A percentile compares a stretch with the other conserved stretches of the same genome.
Conservation (phyloP, 2,797 vertebrate species). For the Miichthys miiuy region DNA sequence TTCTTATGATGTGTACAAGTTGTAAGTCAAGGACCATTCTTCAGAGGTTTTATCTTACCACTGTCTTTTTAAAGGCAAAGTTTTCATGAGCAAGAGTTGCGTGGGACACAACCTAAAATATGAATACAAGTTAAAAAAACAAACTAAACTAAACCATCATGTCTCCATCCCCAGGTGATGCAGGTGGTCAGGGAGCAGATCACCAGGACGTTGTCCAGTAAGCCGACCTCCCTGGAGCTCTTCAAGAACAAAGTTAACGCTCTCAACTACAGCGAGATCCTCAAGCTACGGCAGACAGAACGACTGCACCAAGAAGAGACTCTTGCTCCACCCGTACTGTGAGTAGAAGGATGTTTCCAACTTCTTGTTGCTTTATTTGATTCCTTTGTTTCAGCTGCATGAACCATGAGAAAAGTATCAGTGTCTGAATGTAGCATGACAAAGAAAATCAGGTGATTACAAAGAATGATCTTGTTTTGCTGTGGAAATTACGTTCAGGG, state of each 20-base stretch:
- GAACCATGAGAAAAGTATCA: background rate
- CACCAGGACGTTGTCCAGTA: slow-evolving; percentile 91
- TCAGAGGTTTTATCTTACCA: too few relatives aligned
- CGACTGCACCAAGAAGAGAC: slow-evolving; percentile 96
- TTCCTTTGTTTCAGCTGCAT: background rate
- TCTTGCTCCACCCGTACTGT: slow-evolving; percentile 91
- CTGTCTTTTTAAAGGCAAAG: background rate
- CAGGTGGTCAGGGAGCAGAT: slow-evolving; percentile 98
- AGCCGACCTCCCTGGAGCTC: slow-evolving; percentile 94
- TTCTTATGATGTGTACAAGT: too few relatives aligned
- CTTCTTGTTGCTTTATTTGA: too few relatives aligned
- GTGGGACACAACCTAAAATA: background rate
- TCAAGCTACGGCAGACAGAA: slow-evolving; percentile 95
- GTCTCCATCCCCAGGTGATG: slow-evolving; percentile 87
- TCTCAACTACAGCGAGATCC: slow-evolving; percentile 95
- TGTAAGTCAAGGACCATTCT: too few relatives aligned
- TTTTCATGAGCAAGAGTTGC: background rate
- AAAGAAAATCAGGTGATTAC: background rate
- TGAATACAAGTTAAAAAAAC: background rate
- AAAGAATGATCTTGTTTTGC: background rate
- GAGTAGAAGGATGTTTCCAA: slow-evolving; percentile 55
- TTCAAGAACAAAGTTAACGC: slow-evolving; percentile 95
- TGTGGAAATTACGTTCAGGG: background rate
- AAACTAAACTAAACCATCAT: background rate
- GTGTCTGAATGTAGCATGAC: background rate